Conservation (phyloP, 2,113 vertebrate species). For the Tragelaphus buxtoni region DNA sequence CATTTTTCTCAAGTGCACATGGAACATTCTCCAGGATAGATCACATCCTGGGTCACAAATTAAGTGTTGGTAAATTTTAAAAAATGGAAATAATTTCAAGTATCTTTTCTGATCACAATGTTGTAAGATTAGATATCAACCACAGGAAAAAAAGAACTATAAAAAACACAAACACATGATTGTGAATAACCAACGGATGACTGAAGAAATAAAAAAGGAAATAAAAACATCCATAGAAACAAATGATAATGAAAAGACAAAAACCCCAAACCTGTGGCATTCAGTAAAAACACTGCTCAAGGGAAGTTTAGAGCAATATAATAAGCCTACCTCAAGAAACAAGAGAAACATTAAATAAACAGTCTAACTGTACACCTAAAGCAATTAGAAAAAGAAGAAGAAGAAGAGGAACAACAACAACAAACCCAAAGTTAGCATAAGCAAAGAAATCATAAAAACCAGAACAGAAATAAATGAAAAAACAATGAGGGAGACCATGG, state of each 20-base stretch:
- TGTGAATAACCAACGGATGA: not conserved
- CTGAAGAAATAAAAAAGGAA: not conserved
- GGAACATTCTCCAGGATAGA: not conserved
- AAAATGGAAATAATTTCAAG: not conserved
- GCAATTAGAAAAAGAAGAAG: not conserved
- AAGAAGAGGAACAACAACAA: not conserved
- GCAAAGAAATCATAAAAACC: not conserved
- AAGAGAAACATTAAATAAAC: not conserved
- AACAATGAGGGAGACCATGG: not conserved
- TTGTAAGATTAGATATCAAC: not conserved
- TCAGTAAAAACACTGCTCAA: not conserved
- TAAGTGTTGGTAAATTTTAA: not conserved
- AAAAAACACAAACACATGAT: not conserved
- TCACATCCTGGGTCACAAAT: not conserved
- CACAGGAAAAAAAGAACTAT: not conserved
- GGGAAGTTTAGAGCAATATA: not conserved
- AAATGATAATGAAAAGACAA: not conserved
- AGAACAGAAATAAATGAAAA: not conserved
- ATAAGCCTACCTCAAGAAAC: not conserved
- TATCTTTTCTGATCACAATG: not conserved
- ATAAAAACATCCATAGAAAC: not conserved
- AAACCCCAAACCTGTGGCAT: not conserved
- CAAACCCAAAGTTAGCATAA: not conserved
- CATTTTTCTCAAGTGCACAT: not conserved
- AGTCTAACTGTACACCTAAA: not conserved